phyloP scores from a whole-genome alignment of 1,140 invertebrate species.

The Holcopasites calliopsidis region DNA sequence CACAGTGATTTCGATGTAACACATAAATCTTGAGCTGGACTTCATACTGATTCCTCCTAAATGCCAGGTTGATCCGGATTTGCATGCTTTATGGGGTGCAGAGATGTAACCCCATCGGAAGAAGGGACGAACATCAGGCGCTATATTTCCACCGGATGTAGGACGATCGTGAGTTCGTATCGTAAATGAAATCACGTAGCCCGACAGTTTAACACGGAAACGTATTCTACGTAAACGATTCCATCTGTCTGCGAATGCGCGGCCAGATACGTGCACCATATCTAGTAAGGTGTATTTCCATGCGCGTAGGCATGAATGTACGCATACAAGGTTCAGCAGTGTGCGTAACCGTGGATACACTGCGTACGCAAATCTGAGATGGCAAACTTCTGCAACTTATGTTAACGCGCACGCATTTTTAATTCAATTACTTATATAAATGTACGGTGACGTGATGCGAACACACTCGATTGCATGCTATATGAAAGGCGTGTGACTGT shows the following conservation, averaged over 20 bases:
- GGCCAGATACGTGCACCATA: not conserved
- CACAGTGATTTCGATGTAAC: slow-evolving; percentile 25
- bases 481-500: too few relatives aligned
- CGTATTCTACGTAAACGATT: slow-evolving; percentile 58
- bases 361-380: slow-evolving; percentile 25
- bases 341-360: not conserved
- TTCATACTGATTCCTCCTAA: slow-evolving; percentile 39
- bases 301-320: slow-evolving; percentile 27
- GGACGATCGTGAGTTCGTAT: slow-evolving; percentile 75
- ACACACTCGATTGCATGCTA: not conserved
- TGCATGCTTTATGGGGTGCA: slow-evolving; percentile 58
- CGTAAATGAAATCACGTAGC: slow-evolving; percentile 78
- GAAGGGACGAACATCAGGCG: slow-evolving; percentile 52
- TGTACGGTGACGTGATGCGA: not conserved
- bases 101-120: slow-evolving; percentile 17
- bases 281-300: slow-evolving; percentile 12
- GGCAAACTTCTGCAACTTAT: not conserved
- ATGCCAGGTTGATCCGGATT: slow-evolving; percentile 51
- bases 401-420: slow-evolving; percentile 15
- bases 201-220: slow-evolving; percentile 69
- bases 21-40: slow-evolving; percentile 49
- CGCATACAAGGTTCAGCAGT: slow-evolving; percentile 32
- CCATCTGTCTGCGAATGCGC: slow-evolving; percentile 23
- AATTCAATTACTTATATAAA: slow-evolving; percentile 7
- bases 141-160: slow-evolving; percentile 68